Percentiles rank a stretch among this genome's conserved stretches.
Conservation (phyloP, 2,888 invertebrate species). For the Trypoxylon attenuatum region DNA sequence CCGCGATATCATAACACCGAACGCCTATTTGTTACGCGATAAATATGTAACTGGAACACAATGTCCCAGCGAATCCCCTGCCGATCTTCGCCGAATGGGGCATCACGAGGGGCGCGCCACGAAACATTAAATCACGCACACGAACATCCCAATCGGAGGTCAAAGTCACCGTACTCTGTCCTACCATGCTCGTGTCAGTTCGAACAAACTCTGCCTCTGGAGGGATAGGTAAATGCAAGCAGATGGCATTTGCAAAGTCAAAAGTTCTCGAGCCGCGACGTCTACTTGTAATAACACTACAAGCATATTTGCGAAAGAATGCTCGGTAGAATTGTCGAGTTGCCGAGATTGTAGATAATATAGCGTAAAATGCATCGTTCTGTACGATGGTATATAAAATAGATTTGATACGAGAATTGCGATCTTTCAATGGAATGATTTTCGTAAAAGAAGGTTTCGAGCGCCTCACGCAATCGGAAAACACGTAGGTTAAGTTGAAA, state of each 20-base stretch:
- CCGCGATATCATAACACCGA: conserved; percentile 71
- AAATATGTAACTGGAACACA: conserved; percentile 73
- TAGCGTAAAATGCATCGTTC: too few relatives aligned
- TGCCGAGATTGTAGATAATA: not conserved
- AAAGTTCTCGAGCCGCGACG: conserved; percentile 68
- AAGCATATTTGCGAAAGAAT: conserved; percentile 46
- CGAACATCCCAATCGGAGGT: not conserved
- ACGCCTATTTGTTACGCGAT: conserved; percentile 73
- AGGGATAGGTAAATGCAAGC: conserved; percentile 50
- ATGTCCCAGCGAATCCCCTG: conserved; percentile 52
- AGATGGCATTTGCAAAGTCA: conserved; percentile 70
- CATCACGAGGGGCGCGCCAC: conserved; percentile 51
- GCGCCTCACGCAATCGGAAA: too few relatives aligned
- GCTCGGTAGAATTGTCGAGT: not conserved
- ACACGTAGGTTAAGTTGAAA: too few relatives aligned
- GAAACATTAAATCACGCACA: conserved; percentile 63
- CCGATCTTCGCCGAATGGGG: too few relatives aligned
- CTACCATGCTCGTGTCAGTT: conserved; percentile 1
- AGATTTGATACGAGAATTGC: too few relatives aligned
- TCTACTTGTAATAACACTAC: conserved; percentile 63
- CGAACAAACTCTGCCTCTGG: conserved; percentile 30
- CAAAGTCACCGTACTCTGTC: not conserved
- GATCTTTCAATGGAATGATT: too few relatives aligned
- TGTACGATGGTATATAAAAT: too few relatives aligned
- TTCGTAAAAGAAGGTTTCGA: too few relatives aligned